These are phyloP conservation scores for Smutsia temminckii DNA, from an alignment of 2,797 vertebrate species.

Conservation along the genomic window DNA sequence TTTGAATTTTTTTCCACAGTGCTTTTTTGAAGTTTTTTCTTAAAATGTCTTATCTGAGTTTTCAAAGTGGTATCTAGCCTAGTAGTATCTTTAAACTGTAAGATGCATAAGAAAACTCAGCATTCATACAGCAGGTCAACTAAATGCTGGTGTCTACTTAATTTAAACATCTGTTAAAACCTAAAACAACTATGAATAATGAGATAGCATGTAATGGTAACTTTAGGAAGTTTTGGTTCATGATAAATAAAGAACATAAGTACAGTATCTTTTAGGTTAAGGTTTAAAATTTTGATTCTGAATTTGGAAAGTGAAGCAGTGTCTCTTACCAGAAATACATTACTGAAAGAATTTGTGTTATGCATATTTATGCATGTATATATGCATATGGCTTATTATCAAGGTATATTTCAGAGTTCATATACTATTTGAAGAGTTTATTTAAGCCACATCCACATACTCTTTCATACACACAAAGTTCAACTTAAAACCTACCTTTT, in stretches of 20 bases:
- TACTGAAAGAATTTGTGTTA: slow-evolving; percentile 25
- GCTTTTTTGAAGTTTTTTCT: slow-evolving; percentile 19
- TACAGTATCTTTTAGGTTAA: slow-evolving; percentile 33
- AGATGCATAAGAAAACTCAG: neutral
- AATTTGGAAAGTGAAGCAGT: slow-evolving; percentile 45
- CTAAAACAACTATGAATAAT: neutral
- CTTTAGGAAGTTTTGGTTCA: slow-evolving; percentile 6
- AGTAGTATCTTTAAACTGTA: neutral
- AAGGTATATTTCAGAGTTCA: slow-evolving; percentile 34
- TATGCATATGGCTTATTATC: neutral
- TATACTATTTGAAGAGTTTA: slow-evolving; percentile 45
- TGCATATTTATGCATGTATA: slow-evolving; percentile 5
- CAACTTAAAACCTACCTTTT: slow-evolving; percentile 78
- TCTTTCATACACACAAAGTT: slow-evolving; percentile 59
- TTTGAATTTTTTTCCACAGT: neutral
- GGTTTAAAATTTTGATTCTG: slow-evolving; percentile 54
- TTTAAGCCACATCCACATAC: slow-evolving; percentile 41
- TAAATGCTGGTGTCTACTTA: neutral
- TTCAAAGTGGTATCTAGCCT: neutral
- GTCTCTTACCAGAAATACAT: slow-evolving; percentile 31
- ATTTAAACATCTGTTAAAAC: slow-evolving; percentile 18
- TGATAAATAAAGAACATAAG: neutral
- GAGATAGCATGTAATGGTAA: neutral
- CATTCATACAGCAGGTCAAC: neutral
- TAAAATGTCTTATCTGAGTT: neutral